Evolutionary conservation across 92 coral and sea anemone genomes (phyloP), one percentile per base, ranked within the genome.

Genomic region (Anthopleura xanthogrammica): DNA sequence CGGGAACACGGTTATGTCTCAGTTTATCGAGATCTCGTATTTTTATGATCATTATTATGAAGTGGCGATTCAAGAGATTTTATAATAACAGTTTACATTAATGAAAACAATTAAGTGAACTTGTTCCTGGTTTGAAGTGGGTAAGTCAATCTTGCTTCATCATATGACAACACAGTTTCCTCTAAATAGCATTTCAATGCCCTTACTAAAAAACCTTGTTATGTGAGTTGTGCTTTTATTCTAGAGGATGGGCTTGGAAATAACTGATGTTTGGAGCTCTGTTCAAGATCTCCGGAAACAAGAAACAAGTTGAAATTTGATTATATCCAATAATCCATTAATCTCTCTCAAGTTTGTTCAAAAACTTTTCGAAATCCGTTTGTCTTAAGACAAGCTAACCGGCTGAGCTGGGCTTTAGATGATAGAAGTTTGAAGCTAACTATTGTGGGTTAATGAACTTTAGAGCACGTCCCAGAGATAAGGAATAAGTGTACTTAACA

Each of bases 271-370:
- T 16, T 46, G 16, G 58, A 77, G 52, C 20, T 52, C 80, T 77
- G 60, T 12, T 77, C 9, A 9, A 12, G 6, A 52, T 77, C 65
- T 41, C 83, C 83, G 83, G 83, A 80, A 80, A 80, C 52, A 17
- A 52, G 16, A 41, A 80, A 20, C 65, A 16, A 60, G 82, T 79
- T 60, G 9, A 80, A 60, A 20, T 79, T 80, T 80, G 73, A 80
- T 80, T 71, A 64, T 20, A 42, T 62, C 74, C 41, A 17, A 12
- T 80, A 80, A 80, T 80, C 83, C 83, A 80, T 3, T 80, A 80
- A 80, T 80, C 83, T 65, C 76, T 60, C 75, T 80, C 17, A 7
- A 19, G 6, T 46, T 79, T 64, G 75, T 43, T 43, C 14, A 42
- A 80, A 80, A 80, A 17, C 1, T 57, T 80, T 39, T 54, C 14